Evolutionary conservation across 2,113 vertebrate species (phyloP), one percentile per base, ranked within the genome.

Genomic region (Hippocampus mohnikei): DNA sequence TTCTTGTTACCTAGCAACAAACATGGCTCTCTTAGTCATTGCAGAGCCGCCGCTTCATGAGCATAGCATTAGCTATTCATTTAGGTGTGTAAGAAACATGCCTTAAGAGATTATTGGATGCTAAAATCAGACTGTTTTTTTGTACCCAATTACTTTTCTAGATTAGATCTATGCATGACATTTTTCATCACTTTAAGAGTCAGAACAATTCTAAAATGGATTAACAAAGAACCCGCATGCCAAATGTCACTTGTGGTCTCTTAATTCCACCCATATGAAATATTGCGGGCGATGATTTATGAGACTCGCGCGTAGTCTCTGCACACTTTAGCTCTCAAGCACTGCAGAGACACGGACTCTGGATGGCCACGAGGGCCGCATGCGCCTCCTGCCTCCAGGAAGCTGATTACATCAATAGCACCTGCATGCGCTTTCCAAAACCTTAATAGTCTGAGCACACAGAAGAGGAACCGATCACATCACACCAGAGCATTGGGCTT

Each of bases 1-100:
- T 77, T 81, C 84, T 87, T 91, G 93, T 94, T 93, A 92, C 94
- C 93, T 94, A 94, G 92, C 91, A 95, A 93, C 92, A 93, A 91
- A 92, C 88, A 89, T 88, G 92, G 83, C 84, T 87, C 77, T 88
- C 87, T 91, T 89, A 86, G 86, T 90, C 90, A 91, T 89, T 91
- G 88, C 88, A 80, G 84, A 87, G 87, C 81, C 77, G 79, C 71
- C 66, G 82, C 78, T 77, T 83, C 81, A 83, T 67, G 66, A 12
- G 9, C 2, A 50, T 10, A 65, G 62, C 10, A 16, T 7, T 25
- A 25, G 13, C 63, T 65, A 27, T 46, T 65, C 41, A 46, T 46
- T 27, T 65, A 46, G 23, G 46, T 42, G 42, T 13, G n/a, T 64
- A 50, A 59, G 40, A 76, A 61, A 69, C 62, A 67, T n/a, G 3